Evolutionary conservation across 2,797 vertebrate species (phyloP), one percentile per base, ranked within the genome.

Genomic region (Furcifer pardalis): DNA sequence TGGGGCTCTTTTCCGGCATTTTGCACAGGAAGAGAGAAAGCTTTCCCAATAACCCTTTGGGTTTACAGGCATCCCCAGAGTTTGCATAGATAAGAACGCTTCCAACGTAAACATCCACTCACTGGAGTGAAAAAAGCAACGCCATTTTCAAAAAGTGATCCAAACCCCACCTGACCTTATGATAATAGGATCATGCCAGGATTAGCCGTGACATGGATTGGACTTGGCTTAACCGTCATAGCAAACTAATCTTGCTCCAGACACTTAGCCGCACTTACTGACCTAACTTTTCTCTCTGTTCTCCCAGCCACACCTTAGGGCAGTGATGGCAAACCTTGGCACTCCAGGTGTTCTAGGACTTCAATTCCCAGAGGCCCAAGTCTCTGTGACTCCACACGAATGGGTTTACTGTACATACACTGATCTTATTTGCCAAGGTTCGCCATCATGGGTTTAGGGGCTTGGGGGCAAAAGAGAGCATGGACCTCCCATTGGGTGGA

Each of bases 101-200:
- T 40, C 25, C 76, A 81, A 2, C 4, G 59, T 23, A 68, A 17
- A 32, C 2, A 0, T 25, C 37, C 46, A 40, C 15, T 52, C 40
- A 68, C 15, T 59, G 62, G 9, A 30, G 25, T 46, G 63, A 62
- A 82, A 81, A 77, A 86, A 89, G 40, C 0, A 0, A 85, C 60
- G 63, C 73, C 85, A 83, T 89, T 44, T 59, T 42, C 23, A 13
- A 85, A 91, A 88, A 79, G 27, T 83, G 84, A 82, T 65, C 62
- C 79, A 71, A 86, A 79, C 89, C 81, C 62, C 77, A 83, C 77
- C 78, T 90, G 93, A 92, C 90, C 88, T 92, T 88, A 73, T 81
- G 42, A 40, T 94, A 95, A 95, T 91, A 93, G 90, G 93, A 93
- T 95, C 88, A 87, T 84, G 72, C 37, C 73, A 49, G 81, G 93